Conservation (phyloP, 1,140 invertebrate genomes). For the Thaumatotibia leucotreta region DNA sequence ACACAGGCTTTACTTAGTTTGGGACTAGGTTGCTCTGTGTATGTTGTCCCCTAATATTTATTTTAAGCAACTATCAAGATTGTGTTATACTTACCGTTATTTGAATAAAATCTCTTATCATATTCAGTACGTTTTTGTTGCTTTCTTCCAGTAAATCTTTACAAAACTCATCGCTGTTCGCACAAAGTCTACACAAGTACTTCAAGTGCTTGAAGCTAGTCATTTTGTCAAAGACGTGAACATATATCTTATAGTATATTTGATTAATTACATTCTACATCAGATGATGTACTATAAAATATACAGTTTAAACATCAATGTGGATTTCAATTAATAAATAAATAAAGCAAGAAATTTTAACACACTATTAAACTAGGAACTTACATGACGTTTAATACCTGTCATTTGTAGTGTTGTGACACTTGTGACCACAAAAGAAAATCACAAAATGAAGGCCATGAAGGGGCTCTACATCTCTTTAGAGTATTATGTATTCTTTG, state of each 20-base stretch:
- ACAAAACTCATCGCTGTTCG: constrained; percentile 52
- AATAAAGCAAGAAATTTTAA: constrained; percentile 10
- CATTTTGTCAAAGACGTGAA: constrained; percentile 31
- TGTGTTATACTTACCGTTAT: constrained; percentile 48
- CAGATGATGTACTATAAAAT: neutral
- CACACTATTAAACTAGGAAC: too few species aligned
- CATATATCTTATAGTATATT: neutral
- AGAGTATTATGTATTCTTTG: too few species aligned
- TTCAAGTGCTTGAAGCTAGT: constrained; percentile 56
- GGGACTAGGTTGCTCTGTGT: too few species aligned
- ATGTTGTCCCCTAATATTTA: too few species aligned
- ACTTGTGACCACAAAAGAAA: neutral
- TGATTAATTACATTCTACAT: neutral
- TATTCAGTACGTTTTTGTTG: constrained; percentile 57
- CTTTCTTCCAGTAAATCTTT: constrained; percentile 61
- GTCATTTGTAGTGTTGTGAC: neutral
- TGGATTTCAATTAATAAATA: neutral
- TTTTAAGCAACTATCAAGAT: neutral
- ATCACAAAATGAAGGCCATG: too few species aligned
- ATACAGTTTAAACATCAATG: neutral
- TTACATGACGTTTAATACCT: neutral
- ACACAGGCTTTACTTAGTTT: too few species aligned
- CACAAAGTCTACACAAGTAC: constrained; percentile 69
- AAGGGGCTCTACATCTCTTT: neutral
- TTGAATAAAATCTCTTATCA: constrained; percentile 59